Evolutionary conservation across 1,140 invertebrate species (phyloP).

Genomic region (Drosophila watanabei): DNA sequence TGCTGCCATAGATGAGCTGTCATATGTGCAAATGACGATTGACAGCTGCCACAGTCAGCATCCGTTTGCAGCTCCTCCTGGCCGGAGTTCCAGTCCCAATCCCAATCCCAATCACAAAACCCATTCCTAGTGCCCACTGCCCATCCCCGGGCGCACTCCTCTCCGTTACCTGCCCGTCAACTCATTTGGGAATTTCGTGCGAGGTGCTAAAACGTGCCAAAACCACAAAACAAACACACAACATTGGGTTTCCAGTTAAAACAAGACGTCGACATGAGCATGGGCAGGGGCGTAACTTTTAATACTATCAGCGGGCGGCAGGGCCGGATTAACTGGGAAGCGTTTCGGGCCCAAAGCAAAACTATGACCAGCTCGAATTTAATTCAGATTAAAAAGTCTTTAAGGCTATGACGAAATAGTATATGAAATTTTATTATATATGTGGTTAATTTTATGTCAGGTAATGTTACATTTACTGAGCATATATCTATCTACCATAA

Average conservation of each 20-base stretch:
- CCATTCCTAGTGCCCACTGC: slow-evolving; percentile 17
- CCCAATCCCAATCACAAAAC: neutral
- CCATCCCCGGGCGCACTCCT: slow-evolving; percentile 32
- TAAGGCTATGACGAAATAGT: neutral
- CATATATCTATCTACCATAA: no score
- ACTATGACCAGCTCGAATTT: neutral
- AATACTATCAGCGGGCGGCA: slow-evolving; percentile 53
- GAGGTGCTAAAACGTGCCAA: slow-evolving; percentile 71
- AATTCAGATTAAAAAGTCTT: neutral
- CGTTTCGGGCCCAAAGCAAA: slow-evolving; percentile 17
- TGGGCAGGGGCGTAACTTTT: slow-evolving; percentile 73
- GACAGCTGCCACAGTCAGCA: slow-evolving; percentile 76
- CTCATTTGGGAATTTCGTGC: slow-evolving; percentile 68
- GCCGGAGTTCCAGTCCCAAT: slow-evolving; percentile 8
- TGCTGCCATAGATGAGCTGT: slow-evolving; percentile 70
- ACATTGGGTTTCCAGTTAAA: slow-evolving; percentile 66
- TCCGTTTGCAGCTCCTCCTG: slow-evolving; percentile 45
- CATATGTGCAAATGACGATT: slow-evolving; percentile 80
- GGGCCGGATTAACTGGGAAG: slow-evolving; percentile 35
- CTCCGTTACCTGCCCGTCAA: slow-evolving; percentile 64
- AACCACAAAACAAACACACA: slow-evolving; percentile 66
- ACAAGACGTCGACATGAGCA: slow-evolving; percentile 66
- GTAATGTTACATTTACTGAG: no score
- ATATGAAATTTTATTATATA: neutral
- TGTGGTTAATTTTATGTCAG: neutral